Percentiles rank a stretch among this genome's conserved stretches.
Conservation (phyloP, 2,888 invertebrate genomes). For the Pachliopta kotzebuea region DNA sequence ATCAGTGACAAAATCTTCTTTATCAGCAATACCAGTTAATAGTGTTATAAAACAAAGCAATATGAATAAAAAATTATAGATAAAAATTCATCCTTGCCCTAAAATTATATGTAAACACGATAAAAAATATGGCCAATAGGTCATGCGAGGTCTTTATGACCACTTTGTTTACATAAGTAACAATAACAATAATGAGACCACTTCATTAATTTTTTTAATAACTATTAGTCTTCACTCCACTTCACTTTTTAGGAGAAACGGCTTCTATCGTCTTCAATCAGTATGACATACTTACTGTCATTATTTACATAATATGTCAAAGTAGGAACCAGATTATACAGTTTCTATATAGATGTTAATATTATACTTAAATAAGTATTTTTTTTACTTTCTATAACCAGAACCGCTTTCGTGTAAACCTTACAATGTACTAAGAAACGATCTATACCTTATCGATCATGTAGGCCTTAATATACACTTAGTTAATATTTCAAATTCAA, state of each 20-base stretch:
- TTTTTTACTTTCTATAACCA: neutral
- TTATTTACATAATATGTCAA: conserved; percentile 1
- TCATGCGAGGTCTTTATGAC: neutral
- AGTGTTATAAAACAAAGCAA: too few relatives aligned
- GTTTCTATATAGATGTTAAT: neutral
- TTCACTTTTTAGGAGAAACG: too few relatives aligned
- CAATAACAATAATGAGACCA: neutral
- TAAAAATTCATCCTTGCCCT: neutral
- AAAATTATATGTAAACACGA: neutral
- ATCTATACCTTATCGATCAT: conserved; percentile 37
- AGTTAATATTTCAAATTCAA: conserved; percentile 40
- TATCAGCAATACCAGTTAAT: too few relatives aligned
- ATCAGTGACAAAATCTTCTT: too few relatives aligned
- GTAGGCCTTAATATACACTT: conserved; percentile 35
- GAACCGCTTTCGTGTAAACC: neutral
- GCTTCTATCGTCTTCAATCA: too few relatives aligned
- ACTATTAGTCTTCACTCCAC: too few relatives aligned
- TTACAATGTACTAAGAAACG: conserved; percentile 23
- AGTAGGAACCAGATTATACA: neutral
- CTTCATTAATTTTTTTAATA: neutral
- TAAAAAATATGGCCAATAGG: neutral
- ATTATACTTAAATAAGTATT: neutral
- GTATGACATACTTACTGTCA: neutral
- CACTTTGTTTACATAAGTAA: neutral
- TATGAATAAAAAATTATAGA: neutral